phyloP scores from a whole-genome alignment of 1,140 invertebrate genomes.

The Melipona quadrifasciata region DNA sequence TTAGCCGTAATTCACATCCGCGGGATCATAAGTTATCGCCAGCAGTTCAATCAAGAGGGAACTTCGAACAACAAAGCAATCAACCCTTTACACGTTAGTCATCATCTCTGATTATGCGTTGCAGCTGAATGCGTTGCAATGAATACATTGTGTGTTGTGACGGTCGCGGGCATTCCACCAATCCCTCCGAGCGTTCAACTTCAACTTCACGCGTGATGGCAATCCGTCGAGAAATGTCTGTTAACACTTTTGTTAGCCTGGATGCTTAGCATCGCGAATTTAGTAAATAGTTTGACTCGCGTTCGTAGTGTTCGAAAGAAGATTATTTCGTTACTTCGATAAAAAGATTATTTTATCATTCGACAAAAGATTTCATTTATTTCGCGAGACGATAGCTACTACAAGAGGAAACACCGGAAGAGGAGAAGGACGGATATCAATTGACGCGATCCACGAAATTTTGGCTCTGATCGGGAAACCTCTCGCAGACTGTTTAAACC shows the following conservation, averaged over 20 bases:
- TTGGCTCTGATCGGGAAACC: neutral
- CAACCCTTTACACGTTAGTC: neutral
- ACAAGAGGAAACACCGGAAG: neutral
- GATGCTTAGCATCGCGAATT: neutral
- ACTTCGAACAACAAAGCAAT: neutral
- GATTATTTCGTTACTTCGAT: no score
- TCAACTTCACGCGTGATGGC: neutral
- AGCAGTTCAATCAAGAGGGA: neutral
- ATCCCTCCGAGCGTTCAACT: neutral
- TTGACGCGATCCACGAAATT: neutral
- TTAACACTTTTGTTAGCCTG: neutral
- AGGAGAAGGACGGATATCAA: neutral
- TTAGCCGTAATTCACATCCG: neutral
- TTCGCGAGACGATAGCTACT: neutral
- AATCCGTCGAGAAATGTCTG: neutral
- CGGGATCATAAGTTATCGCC: neutral
- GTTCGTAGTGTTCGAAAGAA: no score
- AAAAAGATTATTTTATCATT: neutral
- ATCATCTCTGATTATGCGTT: neutral
- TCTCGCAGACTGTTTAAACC: neutral
- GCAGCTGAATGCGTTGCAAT: neutral
- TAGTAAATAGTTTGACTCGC: neutral
- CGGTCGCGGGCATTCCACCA: neutral
- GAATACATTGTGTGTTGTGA: neutral
- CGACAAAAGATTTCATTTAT: no score